Conservation (phyloP, 2,888 invertebrate species). For the Pegoplata infirma region DNA sequence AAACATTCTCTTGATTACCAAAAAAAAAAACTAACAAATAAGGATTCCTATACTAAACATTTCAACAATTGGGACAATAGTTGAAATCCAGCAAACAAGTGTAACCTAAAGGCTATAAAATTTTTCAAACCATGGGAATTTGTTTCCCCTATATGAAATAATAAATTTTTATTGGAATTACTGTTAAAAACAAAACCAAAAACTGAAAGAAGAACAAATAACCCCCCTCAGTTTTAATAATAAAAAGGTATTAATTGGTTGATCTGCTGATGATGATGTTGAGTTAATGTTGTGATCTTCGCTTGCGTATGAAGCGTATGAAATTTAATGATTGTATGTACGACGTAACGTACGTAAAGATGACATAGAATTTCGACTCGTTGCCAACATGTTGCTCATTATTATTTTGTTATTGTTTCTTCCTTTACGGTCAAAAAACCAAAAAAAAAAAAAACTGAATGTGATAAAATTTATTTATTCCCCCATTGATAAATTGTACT, state of each 20-base stretch:
- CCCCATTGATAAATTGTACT: constrained; percentile 8
- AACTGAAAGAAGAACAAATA: too few species aligned
- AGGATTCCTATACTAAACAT: too few species aligned
- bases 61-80: too few species aligned
- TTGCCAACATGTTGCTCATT: constrained; percentile 56
- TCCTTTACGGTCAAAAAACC: too few species aligned
- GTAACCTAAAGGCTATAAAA: background rate
- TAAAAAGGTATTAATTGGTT: constrained; percentile 61
- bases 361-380: constrained; percentile 54
- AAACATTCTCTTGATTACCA: too few species aligned
- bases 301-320: constrained; percentile 22
- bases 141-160: background rate
- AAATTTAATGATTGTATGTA: constrained; percentile 11
- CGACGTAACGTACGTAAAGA: background rate
- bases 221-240: constrained; percentile 43
- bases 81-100: too few species aligned
- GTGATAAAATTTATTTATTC: constrained; percentile 46
- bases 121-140: background rate
- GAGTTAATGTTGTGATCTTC: constrained; percentile 33
- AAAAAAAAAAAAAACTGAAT: too few species aligned
- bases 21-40: too few species aligned
- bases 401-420: constrained; percentile 20
- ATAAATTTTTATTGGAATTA: background rate
- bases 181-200: background rate
- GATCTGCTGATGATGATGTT: constrained; percentile 24